Percentiles rank a stretch among this genome's conserved stretches.
These are phyloP conservation scores for Gnathonemus echidnorhynchus DNA, from an alignment of 2,113 vertebrate genomes.

Conservation along the genomic window DNA sequence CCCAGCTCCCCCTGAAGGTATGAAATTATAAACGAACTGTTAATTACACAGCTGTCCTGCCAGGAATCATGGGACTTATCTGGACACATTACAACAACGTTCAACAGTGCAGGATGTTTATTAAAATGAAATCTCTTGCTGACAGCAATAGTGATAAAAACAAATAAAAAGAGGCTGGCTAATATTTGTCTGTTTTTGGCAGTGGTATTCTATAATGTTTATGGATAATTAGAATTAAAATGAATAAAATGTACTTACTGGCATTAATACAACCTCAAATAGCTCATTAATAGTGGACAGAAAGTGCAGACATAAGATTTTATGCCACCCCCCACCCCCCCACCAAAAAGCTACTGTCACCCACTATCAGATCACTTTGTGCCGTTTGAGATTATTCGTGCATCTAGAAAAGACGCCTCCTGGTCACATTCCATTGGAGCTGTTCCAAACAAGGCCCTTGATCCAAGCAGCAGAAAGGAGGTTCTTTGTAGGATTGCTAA, in stretches of 20 bases:
- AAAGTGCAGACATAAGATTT: background rate
- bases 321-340: background rate
- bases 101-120: background rate
- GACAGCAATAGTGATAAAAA: background rate
- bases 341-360: background rate
- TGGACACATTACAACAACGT: background rate
- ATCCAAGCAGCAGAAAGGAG: background rate
- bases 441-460: background rate
- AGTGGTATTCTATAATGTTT: background rate
- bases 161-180: background rate
- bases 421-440: background rate
- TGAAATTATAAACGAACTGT: background rate
- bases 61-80: background rate
- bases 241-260: background rate
- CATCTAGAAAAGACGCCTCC: background rate
- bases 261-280: background rate
- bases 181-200: background rate
- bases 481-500: background rate
- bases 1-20: background rate
- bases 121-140: background rate
- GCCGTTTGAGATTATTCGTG: background rate
- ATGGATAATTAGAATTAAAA: background rate
- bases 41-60: background rate
- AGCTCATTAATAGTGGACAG: background rate
- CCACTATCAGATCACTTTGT: background rate